Evolutionary conservation across 2,113 vertebrate species (phyloP).

Genomic region (Gadus chalcogrammus): DNA sequence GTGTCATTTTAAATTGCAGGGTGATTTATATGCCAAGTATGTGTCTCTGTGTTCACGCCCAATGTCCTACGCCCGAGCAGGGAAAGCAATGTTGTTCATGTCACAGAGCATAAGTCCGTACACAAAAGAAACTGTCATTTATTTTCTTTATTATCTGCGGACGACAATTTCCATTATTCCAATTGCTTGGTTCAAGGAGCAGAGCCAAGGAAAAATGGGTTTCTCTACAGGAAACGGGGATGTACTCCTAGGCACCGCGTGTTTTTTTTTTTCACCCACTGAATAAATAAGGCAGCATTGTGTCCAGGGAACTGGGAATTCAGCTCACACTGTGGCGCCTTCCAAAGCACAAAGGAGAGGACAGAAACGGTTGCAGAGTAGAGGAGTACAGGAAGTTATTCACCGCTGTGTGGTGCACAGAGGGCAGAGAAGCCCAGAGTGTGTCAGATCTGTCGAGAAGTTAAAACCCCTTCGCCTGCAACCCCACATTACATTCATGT

Average conservation of each 20-base stretch:
- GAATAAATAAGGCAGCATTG: constrained; percentile 69
- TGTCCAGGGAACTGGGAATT: constrained; percentile 58
- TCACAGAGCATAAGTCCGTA: neutral
- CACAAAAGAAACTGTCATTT: neutral
- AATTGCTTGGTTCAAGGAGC: constrained; percentile 51
- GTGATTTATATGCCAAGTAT: too few species aligned
- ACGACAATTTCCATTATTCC: constrained; percentile 31
- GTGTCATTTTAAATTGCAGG: too few species aligned
- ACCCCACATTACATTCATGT: neutral
- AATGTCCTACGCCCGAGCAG: too few species aligned
- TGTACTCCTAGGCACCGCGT: constrained; percentile 45
- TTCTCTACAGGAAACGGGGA: constrained; percentile 31
- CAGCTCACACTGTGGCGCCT: constrained; percentile 51
- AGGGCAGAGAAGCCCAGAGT: constrained; percentile 53
- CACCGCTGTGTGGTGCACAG: constrained; percentile 39
- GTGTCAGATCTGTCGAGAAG: constrained; percentile 42
- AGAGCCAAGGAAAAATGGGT: neutral
- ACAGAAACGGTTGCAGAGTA: neutral
- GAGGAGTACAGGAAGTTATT: constrained; percentile 4
- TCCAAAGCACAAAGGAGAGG: constrained; percentile 15
- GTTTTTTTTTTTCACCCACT: constrained; percentile 57
- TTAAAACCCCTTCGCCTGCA: constrained; percentile 35
- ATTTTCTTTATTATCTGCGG: constrained; percentile 5
- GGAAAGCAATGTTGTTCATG: constrained; percentile 1
- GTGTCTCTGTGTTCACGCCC: too few species aligned